Evolutionary conservation across 2,113 vertebrate genomes (phyloP).

Genomic region (Pipra filicauda): DNA sequence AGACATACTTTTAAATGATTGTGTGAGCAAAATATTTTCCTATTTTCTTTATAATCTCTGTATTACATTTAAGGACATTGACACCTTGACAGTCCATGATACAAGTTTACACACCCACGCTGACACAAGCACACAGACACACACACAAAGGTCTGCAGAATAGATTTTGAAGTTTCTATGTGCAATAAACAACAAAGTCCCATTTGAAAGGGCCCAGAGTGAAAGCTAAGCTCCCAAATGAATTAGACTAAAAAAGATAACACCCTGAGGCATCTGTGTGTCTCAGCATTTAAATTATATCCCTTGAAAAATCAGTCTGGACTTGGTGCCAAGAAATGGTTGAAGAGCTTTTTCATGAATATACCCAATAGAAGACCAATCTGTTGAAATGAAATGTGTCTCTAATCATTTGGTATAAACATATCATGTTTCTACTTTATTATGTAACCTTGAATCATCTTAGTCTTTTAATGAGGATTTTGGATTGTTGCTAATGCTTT

Average conservation of each 20-base stretch:
- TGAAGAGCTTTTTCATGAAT: conserved; percentile 76
- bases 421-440: conserved; percentile 76
- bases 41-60: conserved; percentile 17
- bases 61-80: conserved; percentile 37
- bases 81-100: conserved; percentile 43
- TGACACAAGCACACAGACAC: not conserved
- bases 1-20: not conserved
- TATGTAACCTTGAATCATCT: conserved; percentile 78
- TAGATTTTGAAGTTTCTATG: conserved; percentile 71
- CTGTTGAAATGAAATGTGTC: conserved; percentile 82
- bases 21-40: conserved; percentile 22
- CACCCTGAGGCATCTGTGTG: conserved; percentile 79
- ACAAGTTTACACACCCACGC: not conserved
- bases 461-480: conserved; percentile 73
- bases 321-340: conserved; percentile 77
- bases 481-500: conserved; percentile 58
- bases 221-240: conserved; percentile 77
- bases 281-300: conserved; percentile 83
- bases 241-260: conserved; percentile 76
- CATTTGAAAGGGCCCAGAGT: conserved; percentile 76
- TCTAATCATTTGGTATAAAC: conserved; percentile 79
- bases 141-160: conserved; percentile 36
- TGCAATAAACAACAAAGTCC: conserved; percentile 75
- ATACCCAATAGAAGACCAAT: conserved; percentile 78
- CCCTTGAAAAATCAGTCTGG: conserved; percentile 80